phyloP scores from a whole-genome alignment of 2,113 vertebrate species.

The Picathartes gymnocephalus region DNA sequence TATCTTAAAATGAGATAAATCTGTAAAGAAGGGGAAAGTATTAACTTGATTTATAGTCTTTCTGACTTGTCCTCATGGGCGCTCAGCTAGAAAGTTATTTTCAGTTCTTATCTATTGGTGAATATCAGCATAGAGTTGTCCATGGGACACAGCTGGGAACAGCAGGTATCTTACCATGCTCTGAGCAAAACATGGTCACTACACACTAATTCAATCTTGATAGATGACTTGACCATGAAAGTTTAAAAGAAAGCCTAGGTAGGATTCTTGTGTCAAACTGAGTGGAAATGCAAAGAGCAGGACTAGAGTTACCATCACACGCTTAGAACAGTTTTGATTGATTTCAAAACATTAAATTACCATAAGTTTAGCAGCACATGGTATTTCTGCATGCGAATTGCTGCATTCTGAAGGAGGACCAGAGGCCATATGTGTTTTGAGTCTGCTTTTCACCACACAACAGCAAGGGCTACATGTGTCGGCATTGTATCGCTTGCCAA shows the following conservation, averaged over 20 bases:
- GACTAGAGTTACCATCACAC: not conserved
- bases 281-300: not conserved
- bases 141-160: not conserved
- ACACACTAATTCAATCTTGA: not conserved
- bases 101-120: not conserved
- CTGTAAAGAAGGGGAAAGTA: slow-evolving; percentile 18
- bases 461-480: not conserved
- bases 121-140: not conserved
- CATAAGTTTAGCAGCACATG: not conserved
- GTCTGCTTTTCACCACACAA: not conserved
- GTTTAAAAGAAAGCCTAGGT: not conserved
- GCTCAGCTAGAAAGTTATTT: slow-evolving; percentile 4
- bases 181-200: not conserved
- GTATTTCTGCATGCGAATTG: not conserved
- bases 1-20: slow-evolving; percentile 42
- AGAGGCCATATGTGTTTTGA: not conserved
- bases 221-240: not conserved
- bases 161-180: not conserved
- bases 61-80: not conserved
- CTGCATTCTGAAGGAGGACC: not conserved
- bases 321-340: not conserved
- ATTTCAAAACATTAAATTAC: not conserved
- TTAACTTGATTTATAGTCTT: slow-evolving; percentile 7
- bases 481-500: rapidly evolving
- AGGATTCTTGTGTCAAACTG: not conserved